Evolutionary conservation across 1,140 invertebrate genomes (phyloP).

Genomic region (Babylonia areolata): DNA sequence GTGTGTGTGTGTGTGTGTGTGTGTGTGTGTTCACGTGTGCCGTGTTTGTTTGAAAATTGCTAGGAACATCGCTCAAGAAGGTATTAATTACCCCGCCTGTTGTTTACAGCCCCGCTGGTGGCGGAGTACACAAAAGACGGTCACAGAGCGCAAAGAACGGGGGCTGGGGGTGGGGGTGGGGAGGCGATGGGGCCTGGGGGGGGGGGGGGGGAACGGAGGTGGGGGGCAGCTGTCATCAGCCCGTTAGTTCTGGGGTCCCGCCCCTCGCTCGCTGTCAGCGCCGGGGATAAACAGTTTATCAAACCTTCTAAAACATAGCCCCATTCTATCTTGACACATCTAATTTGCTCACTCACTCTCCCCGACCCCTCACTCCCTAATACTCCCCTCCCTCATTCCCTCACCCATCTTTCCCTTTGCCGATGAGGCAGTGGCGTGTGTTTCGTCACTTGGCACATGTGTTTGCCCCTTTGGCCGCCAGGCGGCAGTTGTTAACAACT

Average conservation of each 20-base stretch:
- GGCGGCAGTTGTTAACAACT: constrained; percentile 45
- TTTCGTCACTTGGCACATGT: constrained; percentile 40
- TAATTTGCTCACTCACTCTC: constrained; percentile 37
- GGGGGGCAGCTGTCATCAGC: constrained; percentile 28
- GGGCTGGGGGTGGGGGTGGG: too few relatives aligned
- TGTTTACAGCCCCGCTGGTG: not conserved
- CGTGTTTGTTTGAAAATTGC: too few relatives aligned
- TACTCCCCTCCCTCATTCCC: not conserved
- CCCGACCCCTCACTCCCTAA: too few relatives aligned
- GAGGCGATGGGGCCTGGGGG: too few relatives aligned
- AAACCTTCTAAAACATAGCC: constrained; percentile 37
- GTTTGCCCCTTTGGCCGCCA: constrained; percentile 37
- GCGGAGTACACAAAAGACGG: not conserved
- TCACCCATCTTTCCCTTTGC: not conserved
- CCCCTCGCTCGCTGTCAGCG: constrained; percentile 18
- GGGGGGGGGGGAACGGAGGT: too few relatives aligned
- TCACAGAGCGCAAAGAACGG: not conserved
- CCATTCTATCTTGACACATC: constrained; percentile 39
- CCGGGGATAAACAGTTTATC: constrained; percentile 47
- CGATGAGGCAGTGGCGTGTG: not conserved
- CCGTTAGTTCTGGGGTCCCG: constrained; percentile 32
- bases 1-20: not conserved
- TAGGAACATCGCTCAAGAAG: too few relatives aligned
- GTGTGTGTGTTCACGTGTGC: not conserved
- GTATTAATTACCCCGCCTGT: not conserved